A percentile compares a stretch with the other conserved stretches of the same genome.
These are phyloP conservation scores for Xestoiulus laeticollis DNA, from an alignment of 2,888 invertebrate genomes.

Conservation along the genomic window DNA sequence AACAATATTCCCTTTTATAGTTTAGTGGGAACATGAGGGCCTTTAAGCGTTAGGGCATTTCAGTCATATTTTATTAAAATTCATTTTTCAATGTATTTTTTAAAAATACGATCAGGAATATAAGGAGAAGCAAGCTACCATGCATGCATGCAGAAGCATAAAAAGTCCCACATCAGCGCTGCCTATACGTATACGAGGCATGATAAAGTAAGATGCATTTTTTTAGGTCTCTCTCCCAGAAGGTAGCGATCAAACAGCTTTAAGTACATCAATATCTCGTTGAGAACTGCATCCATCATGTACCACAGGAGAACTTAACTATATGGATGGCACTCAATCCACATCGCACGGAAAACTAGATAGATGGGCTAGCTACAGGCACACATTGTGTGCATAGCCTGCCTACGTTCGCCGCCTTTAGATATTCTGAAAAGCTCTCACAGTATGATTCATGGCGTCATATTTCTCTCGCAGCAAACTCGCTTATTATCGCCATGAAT, in stretches of 20 bases:
- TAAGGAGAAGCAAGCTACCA: too few species aligned
- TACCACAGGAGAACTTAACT: constrained; percentile 34
- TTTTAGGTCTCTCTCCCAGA: neutral
- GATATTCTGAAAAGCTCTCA: constrained; percentile 13
- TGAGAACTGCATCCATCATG: constrained; percentile 47
- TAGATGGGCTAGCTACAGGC: constrained; percentile 43
- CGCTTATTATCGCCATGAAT: constrained; percentile 44
- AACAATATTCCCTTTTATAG: too few species aligned
- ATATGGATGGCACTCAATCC: constrained; percentile 41
- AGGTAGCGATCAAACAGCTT: constrained; percentile 44
- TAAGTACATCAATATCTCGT: constrained; percentile 47
- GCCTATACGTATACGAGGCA: neutral
- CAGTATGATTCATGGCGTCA: constrained; percentile 45
- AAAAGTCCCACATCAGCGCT: neutral
- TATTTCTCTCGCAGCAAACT: constrained; percentile 37
- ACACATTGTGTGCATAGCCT: constrained; percentile 15
- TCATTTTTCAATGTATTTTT: neutral
- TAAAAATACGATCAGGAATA: neutral
- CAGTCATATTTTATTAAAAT: neutral
- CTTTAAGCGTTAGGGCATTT: neutral
- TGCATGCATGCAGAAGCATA: neutral
- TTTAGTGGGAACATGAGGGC: neutral
- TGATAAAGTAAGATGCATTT: neutral
- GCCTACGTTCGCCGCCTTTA: neutral
- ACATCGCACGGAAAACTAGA: constrained; percentile 36